Base-by-base conservation (phyloP, 2,113 vertebrate genomes). In the Menura novaehollandiae region DNA sequence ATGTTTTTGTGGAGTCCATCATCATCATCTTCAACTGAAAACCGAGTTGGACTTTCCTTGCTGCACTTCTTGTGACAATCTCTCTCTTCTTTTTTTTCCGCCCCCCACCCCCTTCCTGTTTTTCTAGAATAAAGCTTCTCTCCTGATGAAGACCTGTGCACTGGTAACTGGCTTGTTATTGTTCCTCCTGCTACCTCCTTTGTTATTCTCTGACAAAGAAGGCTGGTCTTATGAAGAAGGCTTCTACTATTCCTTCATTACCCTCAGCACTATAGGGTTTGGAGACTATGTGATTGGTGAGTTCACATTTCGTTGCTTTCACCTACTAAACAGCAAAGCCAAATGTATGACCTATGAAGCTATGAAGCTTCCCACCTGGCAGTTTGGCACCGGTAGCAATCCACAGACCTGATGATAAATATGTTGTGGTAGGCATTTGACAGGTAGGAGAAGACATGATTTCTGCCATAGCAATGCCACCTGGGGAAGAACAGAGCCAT, bases 261-360 rank as follows among this genome's bases (percentile, higher is more conserved):
- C 99, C 26, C 99, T 99, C 95, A 99, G 98, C 96, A 99, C 99
- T 51, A 98, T 99, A 55, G 99, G 99, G 44, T 99, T 99, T 74
- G 99, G 99, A 66, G 99, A 99, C 94, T 99, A 98, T 47, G 98
- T 99, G 7, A 98, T 99, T 76, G 98, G 99, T 99, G 97, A 96
- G 46, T 28, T 68, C 43, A 15, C 3, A 1, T 51, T 67, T 75
- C 12, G 1, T 72, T 69, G 5, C 8, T 88, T 83, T 67, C 35
- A 75, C 13, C 41, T 76, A 28, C 43, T 86, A 27, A 66, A 16
- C 4, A 32, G 59, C 44, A 80, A 47, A 93, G 28, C 33, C 27
- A 73, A 73, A 35, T 6, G 5, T 23, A 7, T 51, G n/a, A 21
- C 14, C 4, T n/a, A 35, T 19, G 19, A 44, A 21, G 14, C 4